Conservation (phyloP, 2,797 vertebrate genomes). For the Anolis apletophallus region DNA sequence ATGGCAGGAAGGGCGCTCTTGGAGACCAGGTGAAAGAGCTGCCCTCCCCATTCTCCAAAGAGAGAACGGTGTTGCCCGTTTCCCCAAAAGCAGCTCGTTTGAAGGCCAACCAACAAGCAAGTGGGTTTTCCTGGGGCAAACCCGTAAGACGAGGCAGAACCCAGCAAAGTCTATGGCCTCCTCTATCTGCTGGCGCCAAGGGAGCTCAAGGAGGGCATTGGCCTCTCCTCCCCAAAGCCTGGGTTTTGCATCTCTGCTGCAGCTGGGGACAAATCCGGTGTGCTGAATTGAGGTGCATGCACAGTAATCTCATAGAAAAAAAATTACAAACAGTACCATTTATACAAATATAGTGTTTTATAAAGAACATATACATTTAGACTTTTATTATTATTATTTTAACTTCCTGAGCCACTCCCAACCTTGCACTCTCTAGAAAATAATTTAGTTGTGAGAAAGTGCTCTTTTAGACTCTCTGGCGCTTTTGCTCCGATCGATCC, state of each 20-base stretch:
- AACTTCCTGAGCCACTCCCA: slow-evolving; percentile 52
- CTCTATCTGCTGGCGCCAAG: neutral
- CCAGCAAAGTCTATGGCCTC: neutral
- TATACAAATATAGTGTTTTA: slow-evolving; percentile 61
- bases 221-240: neutral
- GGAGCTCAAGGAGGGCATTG: neutral
- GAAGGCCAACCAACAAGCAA: too few species aligned
- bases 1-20: neutral
- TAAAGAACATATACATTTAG: slow-evolving; percentile 56
- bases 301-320: slow-evolving; percentile 34
- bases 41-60: neutral
- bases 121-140: too few species aligned
- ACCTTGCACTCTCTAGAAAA: slow-evolving; percentile 55
- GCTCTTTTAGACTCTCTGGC: slow-evolving; percentile 45
- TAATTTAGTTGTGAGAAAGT: slow-evolving; percentile 66
- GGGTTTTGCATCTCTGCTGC: neutral
- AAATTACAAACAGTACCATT: slow-evolving; percentile 49
- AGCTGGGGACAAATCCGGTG: neutral
- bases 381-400: neutral
- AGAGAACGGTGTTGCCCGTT: neutral
- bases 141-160: too few species aligned
- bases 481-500: neutral
- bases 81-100: neutral
- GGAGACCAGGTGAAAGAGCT: too few species aligned
- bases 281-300: neutral